These are phyloP conservation scores for Thymelicus acteon DNA, from an alignment of 2,888 invertebrate genomes.

Conservation along the genomic window DNA sequence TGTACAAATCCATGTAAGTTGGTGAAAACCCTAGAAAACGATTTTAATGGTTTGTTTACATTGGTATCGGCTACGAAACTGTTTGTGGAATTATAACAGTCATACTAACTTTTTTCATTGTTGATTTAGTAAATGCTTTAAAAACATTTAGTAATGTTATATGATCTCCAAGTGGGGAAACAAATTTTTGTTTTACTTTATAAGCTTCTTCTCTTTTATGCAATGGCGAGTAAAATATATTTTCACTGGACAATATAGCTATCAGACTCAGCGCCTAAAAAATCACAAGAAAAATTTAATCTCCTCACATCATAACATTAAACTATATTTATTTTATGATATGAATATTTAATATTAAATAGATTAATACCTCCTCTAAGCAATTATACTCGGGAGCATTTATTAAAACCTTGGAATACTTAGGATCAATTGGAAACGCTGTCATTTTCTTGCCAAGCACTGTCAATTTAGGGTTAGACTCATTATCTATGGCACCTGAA, in stretches of 20 bases:
- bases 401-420: constrained; percentile 92
- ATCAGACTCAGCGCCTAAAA: constrained; percentile 91
- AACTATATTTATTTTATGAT: too few species aligned
- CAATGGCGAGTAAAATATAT: constrained; percentile 90
- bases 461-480: constrained; percentile 88
- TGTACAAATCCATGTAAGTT: too few species aligned
- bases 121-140: constrained; percentile 89
- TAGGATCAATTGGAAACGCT: constrained; percentile 96
- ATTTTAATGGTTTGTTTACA: too few species aligned
- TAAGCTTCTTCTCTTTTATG: constrained; percentile 91
- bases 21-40: too few species aligned
- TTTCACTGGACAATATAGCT: constrained; percentile 94
- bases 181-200: constrained; percentile 91
- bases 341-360: not conserved
- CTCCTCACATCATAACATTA: too few species aligned
- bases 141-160: constrained; percentile 95
- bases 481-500: constrained; percentile 87
- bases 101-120: constrained; percentile 85
- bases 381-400: constrained; percentile 91
- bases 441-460: constrained; percentile 93
- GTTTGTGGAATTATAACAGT: constrained; percentile 5
- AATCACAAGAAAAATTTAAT: not conserved
- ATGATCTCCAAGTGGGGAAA: constrained; percentile 95
- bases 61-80: too few species aligned
- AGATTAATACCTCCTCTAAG: constrained; percentile 86